These are phyloP conservation scores for Ibidorhyncha struthersii DNA, from an alignment of 2,113 vertebrate genomes.

Conservation along the genomic window DNA sequence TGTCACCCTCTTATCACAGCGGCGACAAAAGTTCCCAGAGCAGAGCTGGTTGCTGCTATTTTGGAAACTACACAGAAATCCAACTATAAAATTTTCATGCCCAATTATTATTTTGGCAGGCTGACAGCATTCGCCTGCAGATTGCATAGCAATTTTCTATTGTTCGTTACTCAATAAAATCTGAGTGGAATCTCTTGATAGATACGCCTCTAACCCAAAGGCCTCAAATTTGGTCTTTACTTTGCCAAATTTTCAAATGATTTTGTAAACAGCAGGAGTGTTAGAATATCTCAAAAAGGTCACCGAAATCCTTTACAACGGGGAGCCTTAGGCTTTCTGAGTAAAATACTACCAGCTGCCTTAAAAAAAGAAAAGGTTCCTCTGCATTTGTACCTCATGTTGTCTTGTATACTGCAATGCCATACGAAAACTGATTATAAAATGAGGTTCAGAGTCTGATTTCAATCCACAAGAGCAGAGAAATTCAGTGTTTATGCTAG, in stretches of 20 bases:
- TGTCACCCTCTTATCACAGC: background rate
- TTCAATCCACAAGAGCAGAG: background rate
- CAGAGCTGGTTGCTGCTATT: conserved; percentile 37
- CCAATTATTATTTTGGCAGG: conserved; percentile 58
- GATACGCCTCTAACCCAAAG: background rate
- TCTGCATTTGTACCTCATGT: background rate
- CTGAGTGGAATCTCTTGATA: conserved; percentile 45
- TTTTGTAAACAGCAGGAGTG: conserved; percentile 26
- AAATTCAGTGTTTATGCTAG: background rate
- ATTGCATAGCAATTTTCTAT: conserved; percentile 55
- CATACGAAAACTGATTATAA: background rate
- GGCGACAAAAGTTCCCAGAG: conserved; percentile 15
- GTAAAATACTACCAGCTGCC: conserved; percentile 2
- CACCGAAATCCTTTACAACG: conserved; percentile 14
- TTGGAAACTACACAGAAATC: background rate
- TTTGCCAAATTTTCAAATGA: conserved; percentile 33
- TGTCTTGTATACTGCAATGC: background rate
- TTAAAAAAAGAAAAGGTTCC: background rate
- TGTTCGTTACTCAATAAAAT: conserved; percentile 50
- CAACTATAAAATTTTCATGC: conserved; percentile 56
- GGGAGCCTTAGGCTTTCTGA: background rate
- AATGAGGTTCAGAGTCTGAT: background rate
- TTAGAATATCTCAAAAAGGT: conserved; percentile 29
- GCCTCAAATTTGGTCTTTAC: conserved; percentile 9
- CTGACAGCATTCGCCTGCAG: background rate